Conservation (phyloP, 2,113 vertebrate species). For the Hydropotes inermis region DNA sequence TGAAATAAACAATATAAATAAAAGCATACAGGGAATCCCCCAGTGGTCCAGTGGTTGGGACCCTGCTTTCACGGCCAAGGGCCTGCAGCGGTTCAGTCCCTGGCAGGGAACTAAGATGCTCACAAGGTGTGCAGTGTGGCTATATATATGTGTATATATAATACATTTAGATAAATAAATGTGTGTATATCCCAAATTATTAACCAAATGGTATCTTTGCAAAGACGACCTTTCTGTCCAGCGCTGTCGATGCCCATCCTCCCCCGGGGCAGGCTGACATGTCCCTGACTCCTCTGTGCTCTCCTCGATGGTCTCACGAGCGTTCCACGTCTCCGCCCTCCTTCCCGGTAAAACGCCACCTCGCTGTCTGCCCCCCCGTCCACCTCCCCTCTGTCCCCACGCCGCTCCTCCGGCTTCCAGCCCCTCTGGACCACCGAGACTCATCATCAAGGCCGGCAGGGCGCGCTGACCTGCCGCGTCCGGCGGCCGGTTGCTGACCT, state of each 20-base stretch:
- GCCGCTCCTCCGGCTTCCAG: not conserved
- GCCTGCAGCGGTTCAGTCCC: not conserved
- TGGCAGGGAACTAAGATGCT: not conserved
- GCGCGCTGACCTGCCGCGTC: no score
- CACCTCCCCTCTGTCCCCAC: not conserved
- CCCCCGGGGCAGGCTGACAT: fast-evolving
- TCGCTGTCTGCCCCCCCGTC: not conserved
- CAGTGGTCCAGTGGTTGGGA: not conserved
- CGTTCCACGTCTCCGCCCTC: not conserved
- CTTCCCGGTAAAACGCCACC: not conserved
- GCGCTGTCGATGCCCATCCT: not conserved
- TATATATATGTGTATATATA: not conserved
- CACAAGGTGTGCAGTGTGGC: not conserved
- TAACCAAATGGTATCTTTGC: not conserved
- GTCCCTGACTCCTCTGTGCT: not conserved
- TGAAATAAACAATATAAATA: not conserved
- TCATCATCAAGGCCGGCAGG: not conserved
- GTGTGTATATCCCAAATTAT: not conserved
- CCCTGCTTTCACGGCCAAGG: not conserved
- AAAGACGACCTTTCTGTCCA: not conserved
- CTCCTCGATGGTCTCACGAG: fast-evolving
- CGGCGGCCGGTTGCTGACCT: fast-evolving
- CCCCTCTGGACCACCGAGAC: not conserved
- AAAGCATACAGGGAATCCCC: not conserved
- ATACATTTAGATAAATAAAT: not conserved